These are phyloP conservation scores for Sphaerophoria taeniata DNA, from an alignment of 2,888 invertebrate species.

Conservation along the genomic window DNA sequence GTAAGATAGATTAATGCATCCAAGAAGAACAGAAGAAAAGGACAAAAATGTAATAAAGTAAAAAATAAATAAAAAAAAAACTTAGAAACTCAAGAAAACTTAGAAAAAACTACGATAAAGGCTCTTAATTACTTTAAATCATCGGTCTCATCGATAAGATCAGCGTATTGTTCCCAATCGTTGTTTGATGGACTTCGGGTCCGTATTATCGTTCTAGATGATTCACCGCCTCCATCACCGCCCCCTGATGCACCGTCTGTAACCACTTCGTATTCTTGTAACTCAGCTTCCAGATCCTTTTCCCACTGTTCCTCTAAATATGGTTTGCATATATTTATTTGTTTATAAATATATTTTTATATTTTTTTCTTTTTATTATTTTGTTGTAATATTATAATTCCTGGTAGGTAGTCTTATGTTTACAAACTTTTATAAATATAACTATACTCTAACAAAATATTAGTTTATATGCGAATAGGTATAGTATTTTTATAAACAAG, in stretches of 20 bases:
- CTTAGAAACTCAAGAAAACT: conserved; percentile 80
- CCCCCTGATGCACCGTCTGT: conserved; percentile 82
- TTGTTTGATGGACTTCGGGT: conserved; percentile 81
- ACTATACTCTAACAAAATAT: conserved; percentile 63
- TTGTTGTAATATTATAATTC: conserved; percentile 53
- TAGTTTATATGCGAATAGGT: conserved; percentile 42
- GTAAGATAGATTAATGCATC: conserved; percentile 40
- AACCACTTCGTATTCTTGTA: conserved; percentile 97
- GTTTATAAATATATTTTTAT: conserved; percentile 32
- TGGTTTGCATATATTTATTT: conserved; percentile 71
- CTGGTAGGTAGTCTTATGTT: conserved; percentile 58
- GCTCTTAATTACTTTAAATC: conserved; percentile 84
- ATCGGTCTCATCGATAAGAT: conserved; percentile 83
- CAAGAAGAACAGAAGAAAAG: conserved; percentile 75
- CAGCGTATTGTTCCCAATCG: conserved; percentile 83
- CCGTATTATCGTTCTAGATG: conserved; percentile 80
- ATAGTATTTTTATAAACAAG: conserved; percentile 65
- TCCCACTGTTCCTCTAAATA: conserved; percentile 95
- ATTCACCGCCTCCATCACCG: conserved; percentile 75
- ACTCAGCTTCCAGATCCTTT: conserved; percentile 96
- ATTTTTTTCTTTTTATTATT: conserved; percentile 36
- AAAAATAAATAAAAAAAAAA: conserved; percentile 61
- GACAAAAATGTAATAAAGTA: conserved; percentile 74
- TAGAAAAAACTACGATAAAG: conserved; percentile 83
- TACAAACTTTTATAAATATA: conserved; percentile 60